Evolutionary conservation across 2,888 invertebrate species (phyloP).

Genomic region (Sesia bembeciformis): DNA sequence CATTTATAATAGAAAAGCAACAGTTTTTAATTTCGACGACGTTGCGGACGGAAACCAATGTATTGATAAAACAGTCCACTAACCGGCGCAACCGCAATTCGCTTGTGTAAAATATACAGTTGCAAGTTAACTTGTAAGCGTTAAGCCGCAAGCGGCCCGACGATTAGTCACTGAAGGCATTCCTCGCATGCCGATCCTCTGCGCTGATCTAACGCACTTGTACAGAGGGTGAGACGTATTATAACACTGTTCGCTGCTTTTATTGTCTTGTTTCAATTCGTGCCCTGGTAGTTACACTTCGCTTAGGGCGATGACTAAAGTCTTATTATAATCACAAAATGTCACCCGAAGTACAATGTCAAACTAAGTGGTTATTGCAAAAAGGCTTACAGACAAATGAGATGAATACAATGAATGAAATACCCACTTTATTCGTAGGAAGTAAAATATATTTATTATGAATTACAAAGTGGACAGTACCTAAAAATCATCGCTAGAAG

Average conservation of each 20-base stretch:
- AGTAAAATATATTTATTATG: too few relatives aligned
- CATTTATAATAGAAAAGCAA: too few relatives aligned
- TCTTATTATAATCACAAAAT: too few relatives aligned
- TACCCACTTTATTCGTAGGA: too few relatives aligned
- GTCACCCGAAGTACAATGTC: too few relatives aligned
- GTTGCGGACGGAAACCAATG: background rate
- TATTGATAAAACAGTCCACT: background rate
- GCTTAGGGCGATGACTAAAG: background rate
- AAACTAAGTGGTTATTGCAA: too few relatives aligned
- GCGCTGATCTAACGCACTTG: slow-evolving; percentile 13
- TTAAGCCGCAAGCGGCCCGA: slow-evolving; percentile 33
- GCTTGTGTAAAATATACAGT: slow-evolving; percentile 22
- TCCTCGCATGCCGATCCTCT: slow-evolving; percentile 49
- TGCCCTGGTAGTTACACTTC: background rate
- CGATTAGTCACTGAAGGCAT: slow-evolving; percentile 68
- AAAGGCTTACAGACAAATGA: too few relatives aligned
- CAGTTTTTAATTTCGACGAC: too few relatives aligned
- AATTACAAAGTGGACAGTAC: too few relatives aligned
- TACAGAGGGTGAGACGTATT: background rate
- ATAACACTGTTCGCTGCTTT: background rate
- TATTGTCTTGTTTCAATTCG: slow-evolving; percentile 2
- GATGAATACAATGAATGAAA: too few relatives aligned
- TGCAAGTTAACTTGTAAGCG: slow-evolving; percentile 22
- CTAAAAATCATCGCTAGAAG: too few relatives aligned
- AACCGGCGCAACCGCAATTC: slow-evolving; percentile 11